Evolutionary conservation across 2,113 vertebrate species (phyloP), one percentile per base, ranked within the genome.

Genomic region (Uria aalge): DNA sequence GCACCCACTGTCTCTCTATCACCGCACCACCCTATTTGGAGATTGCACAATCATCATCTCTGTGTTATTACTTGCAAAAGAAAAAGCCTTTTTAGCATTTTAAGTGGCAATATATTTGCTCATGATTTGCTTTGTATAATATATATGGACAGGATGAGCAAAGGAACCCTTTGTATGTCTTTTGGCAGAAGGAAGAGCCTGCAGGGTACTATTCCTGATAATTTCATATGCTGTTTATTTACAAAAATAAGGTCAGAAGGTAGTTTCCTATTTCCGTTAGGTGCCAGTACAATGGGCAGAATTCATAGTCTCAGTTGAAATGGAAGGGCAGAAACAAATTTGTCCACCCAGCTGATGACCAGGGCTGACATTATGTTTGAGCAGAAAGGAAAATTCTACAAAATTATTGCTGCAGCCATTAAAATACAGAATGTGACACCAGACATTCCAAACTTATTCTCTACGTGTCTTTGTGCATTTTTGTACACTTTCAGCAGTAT

Each of bases 1-100:
- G 96, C 76, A 71, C 41, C 66, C 50, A 71, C 91, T 85, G 74
- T 85, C 67, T 88, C 71, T 59, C 72, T 91, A 53, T 92, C 66
- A 94, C 92, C 16, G n/a, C 83, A 95, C 23, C 2, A 88, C 95
- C 97, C 66, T 96, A 94, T 96, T 94, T 95, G 94, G 96, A 87
- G 66, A 84, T 10, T 88, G 56, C 53, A 80, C 60, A 92, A 59
- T 96, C 84, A 85, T 47, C 43, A 36, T 62, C 74, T 88, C 52
- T 89, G 20, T 40, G 27, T 47, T 62, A 63, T 53, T 76, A 34
- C 45, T 79, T 91, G 57, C 10, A 53, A 66, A 94, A 76, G 24
- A 74, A 86, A 77, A 53, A 66, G 22, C 6, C 17, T 26, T 82
- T 57, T 80, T 38, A 78, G 29, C 26, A 85, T 68, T 89, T 73